Percentiles rank a stretch among this genome's conserved stretches.
These are phyloP conservation scores for Hyppa rectilinea DNA, from an alignment of 2,888 invertebrate genomes.

Conservation along the genomic window DNA sequence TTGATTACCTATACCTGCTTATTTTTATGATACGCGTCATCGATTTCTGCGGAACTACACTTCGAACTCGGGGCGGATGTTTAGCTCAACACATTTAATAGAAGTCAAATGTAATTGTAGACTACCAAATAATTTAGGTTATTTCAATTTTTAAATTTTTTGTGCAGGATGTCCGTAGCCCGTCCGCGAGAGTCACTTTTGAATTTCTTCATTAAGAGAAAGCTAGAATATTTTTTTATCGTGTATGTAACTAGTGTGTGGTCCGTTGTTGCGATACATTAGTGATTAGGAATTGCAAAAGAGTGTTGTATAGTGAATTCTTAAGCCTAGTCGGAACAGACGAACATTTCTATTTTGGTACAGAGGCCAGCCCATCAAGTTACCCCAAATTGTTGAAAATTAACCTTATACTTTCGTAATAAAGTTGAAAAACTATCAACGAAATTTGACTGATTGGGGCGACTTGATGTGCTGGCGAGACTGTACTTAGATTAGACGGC, in stretches of 20 bases:
- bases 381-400: no score
- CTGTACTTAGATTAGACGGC: no score
- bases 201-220: conserved; percentile 80
- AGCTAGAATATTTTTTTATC: conserved; percentile 72
- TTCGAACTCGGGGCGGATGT: neutral
- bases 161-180: conserved; percentile 80
- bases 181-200: conserved; percentile 75
- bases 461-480: no score
- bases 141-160: conserved; percentile 81
- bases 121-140: conserved; percentile 60
- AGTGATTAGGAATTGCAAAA: conserved; percentile 24
- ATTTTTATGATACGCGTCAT: neutral
- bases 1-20: neutral
- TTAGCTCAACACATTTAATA: neutral
- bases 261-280: conserved; percentile 25
- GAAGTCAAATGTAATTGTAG: neutral
- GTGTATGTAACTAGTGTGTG: conserved; percentile 28
- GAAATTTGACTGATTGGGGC: no score
- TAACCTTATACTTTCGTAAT: no score
- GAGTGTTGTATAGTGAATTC: neutral
- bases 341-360: no score
- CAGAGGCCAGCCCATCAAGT: no score
- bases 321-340: neutral
- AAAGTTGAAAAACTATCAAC: no score
- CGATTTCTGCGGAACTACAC: neutral